These are phyloP conservation scores for Atherinomorus stipes DNA, from an alignment of 2,113 vertebrate species.

Conservation along the genomic window DNA sequence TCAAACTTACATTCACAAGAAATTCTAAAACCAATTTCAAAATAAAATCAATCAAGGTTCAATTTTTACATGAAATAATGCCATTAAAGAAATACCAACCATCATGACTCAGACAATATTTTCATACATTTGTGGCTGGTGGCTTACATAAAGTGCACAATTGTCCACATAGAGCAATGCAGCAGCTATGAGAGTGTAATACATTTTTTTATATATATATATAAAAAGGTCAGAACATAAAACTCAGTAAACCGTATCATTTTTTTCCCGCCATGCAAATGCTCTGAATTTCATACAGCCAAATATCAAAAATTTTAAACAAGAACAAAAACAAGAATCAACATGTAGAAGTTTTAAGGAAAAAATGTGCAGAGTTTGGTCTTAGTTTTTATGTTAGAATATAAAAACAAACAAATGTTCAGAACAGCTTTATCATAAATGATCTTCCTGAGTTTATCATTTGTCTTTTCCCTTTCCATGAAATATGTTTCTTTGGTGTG, in stretches of 20 bases:
- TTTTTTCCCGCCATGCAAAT: too few species aligned
- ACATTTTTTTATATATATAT: too few species aligned
- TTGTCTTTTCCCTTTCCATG: slow-evolving; percentile 21
- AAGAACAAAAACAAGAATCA: neutral
- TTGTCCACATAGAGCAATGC: slow-evolving; percentile 2
- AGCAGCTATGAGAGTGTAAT: neutral
- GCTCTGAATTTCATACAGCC: neutral
- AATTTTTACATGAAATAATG: neutral
- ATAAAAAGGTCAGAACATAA: neutral
- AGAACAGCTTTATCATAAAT: slow-evolving; percentile 20
- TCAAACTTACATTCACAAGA: neutral
- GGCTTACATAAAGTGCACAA: slow-evolving; percentile 36
- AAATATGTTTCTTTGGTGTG: slow-evolving; percentile 32
- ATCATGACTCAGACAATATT: neutral
- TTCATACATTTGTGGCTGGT: neutral
- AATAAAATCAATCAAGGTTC: neutral
- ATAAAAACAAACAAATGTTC: neutral
- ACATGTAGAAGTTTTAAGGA: neutral
- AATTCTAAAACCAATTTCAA: slow-evolving; percentile 2
- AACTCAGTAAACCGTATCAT: neutral
- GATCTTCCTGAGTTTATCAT: slow-evolving; percentile 10
- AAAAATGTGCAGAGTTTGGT: slow-evolving; percentile 8
- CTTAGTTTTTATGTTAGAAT: neutral
- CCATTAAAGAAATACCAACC: neutral
- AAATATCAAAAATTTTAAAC: too few species aligned